A percentile compares a stretch with the other conserved stretches of the same genome.
phyloP scores from a whole-genome alignment of 1,140 invertebrate genomes.

The Teleogryllus occipitalis region DNA sequence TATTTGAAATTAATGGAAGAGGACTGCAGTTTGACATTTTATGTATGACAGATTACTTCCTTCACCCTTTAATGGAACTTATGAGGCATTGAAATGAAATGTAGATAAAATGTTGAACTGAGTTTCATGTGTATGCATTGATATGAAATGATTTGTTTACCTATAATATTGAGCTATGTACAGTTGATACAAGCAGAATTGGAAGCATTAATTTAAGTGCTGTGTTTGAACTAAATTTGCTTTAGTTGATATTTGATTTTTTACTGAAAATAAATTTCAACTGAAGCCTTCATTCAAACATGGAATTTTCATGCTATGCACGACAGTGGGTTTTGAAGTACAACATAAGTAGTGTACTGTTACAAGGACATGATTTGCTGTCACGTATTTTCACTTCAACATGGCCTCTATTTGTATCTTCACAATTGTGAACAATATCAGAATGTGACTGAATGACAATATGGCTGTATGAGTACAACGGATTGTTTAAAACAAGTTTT shows the following conservation, averaged over 20 bases:
- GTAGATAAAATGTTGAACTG: neutral
- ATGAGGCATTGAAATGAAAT: neutral
- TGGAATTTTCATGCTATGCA: neutral
- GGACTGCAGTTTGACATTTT: neutral
- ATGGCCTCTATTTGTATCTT: neutral
- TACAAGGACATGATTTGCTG: slow-evolving; percentile 4
- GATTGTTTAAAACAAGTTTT: slow-evolving; percentile 19
- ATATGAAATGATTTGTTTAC: neutral
- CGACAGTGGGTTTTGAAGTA: neutral
- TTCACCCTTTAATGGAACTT: neutral
- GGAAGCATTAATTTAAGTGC: neutral
- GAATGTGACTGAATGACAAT: slow-evolving; percentile 11
- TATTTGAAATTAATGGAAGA: neutral
- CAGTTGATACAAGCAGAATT: neutral
- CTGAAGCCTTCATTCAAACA: neutral
- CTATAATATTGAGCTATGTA: neutral
- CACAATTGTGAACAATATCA: slow-evolving; percentile 1
- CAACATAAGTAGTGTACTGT: neutral
- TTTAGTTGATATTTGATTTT: too few relatives aligned
- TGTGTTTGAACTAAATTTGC: neutral
- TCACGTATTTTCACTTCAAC: slow-evolving; percentile 1
- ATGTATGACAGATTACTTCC: neutral
- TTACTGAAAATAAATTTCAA: neutral
- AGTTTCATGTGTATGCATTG: neutral
- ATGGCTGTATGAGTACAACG: slow-evolving; percentile 16